phyloP scores from a whole-genome alignment of 2,113 vertebrate species.

The Ariopsis seemanni region DNA sequence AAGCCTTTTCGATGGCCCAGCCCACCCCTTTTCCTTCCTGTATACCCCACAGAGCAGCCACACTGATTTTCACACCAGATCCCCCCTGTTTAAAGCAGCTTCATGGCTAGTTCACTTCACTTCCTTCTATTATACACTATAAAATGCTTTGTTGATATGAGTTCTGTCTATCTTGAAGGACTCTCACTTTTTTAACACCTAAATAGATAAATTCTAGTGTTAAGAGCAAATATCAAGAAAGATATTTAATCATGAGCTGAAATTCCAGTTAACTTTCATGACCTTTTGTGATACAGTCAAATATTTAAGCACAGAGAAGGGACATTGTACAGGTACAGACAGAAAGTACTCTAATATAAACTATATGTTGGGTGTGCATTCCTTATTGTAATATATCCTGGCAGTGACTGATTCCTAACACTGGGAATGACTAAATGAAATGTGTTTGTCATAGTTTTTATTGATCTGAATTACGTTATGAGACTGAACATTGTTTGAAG shows the following conservation, averaged over 20 bases:
- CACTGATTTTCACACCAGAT: slow-evolving; percentile 10
- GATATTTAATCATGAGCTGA: not conserved
- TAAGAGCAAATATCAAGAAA: not conserved
- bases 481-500: not conserved
- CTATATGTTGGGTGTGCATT: not conserved
- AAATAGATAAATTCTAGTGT: not conserved
- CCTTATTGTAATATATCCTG: not conserved
- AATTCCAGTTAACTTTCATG: not conserved
- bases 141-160: not conserved
- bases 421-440: not conserved
- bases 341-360: slow-evolving; percentile 2
- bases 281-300: not conserved
- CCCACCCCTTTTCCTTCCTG: slow-evolving; percentile 71
- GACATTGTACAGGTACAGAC: not conserved
- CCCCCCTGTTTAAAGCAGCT: not conserved
- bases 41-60: slow-evolving; percentile 30
- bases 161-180: not conserved
- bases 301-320: not conserved
- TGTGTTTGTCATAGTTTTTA: not conserved
- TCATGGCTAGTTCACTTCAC: not conserved
- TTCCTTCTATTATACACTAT: slow-evolving; percentile 3
- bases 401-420: not conserved
- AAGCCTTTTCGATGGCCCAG: slow-evolving; percentile 53
- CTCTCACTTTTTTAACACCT: not conserved
- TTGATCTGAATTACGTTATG: not conserved